These are phyloP conservation scores for Tetragonula clypearis DNA, from an alignment of 1,140 invertebrate genomes.

Conservation along the genomic window DNA sequence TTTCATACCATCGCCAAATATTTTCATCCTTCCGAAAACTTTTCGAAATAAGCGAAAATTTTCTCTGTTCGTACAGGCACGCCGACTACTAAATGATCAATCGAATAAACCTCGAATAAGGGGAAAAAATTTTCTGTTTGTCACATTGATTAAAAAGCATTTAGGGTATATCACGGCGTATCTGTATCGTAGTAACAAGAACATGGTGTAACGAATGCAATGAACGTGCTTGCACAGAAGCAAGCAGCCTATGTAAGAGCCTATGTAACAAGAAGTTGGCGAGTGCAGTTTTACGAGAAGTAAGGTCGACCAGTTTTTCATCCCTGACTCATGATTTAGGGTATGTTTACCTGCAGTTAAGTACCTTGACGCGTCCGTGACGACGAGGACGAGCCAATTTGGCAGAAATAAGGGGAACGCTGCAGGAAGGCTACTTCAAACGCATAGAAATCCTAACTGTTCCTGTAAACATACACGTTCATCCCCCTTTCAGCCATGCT, in stretches of 20 bases:
- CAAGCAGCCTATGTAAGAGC: constrained; percentile 7
- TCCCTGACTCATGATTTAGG: constrained; percentile 65
- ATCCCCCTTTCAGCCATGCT: constrained; percentile 3
- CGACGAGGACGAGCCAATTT: constrained; percentile 53
- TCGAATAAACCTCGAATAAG: not conserved
- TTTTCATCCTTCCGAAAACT: not conserved
- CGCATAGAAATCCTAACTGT: constrained; percentile 59
- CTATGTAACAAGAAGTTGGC: constrained; percentile 30
- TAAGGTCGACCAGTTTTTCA: constrained; percentile 21
- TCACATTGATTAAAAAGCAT: not conserved
- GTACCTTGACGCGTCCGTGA: constrained; percentile 66
- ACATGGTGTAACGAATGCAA: not conserved
- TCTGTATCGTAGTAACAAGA: constrained; percentile 36
- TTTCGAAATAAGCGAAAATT: not conserved
- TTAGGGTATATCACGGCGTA: not conserved
- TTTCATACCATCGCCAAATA: not conserved
- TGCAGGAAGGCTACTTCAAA: constrained; percentile 56
- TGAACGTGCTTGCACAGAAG: constrained; percentile 16
- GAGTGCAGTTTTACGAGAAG: constrained; percentile 57
- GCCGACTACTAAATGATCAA: not conserved
- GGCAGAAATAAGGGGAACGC: constrained; percentile 57
- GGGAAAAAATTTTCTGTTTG: not conserved
- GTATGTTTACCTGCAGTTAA: constrained; percentile 72
- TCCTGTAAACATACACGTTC: constrained; percentile 60
- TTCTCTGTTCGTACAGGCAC: not conserved